Evolutionary conservation across 2,888 invertebrate species (phyloP).

Genomic region (Drosophila bunnanda): DNA sequence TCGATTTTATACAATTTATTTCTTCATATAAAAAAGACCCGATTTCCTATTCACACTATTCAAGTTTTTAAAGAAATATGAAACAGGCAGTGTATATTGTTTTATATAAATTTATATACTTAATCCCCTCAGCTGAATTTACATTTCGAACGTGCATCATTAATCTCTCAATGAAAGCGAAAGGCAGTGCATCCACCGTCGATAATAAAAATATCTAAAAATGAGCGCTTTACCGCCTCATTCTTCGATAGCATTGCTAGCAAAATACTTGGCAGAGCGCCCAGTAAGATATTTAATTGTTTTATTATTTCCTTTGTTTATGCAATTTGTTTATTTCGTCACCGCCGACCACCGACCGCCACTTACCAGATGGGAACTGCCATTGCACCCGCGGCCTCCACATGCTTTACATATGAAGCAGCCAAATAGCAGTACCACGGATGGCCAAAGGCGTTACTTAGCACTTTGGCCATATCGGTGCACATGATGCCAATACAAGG

Average conservation of each 20-base stretch:
- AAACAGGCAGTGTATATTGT: neutral
- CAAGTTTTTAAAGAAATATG: neutral
- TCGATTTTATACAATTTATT: fast-evolving
- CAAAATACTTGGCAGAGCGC: constrained; percentile 13
- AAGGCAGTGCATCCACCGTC: neutral
- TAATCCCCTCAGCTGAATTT: neutral
- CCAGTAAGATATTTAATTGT: constrained; percentile 21
- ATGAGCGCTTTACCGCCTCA: constrained; percentile 11
- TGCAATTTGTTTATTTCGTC: constrained; percentile 14
- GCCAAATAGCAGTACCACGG: constrained; percentile 90
- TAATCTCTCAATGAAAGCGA: constrained; percentile 2
- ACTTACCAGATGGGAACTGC: constrained; percentile 92
- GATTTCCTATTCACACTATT: neutral
- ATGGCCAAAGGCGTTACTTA: constrained; percentile 86
- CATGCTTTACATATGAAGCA: constrained; percentile 93
- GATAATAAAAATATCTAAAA: constrained; percentile 1
- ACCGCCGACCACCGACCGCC: neutral
- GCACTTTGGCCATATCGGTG: constrained; percentile 87
- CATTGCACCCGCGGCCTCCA: constrained; percentile 93
- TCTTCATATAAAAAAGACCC: no score
- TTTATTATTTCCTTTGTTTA: neutral
- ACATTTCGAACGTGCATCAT: constrained; percentile 3
- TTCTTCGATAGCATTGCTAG: constrained; percentile 11
- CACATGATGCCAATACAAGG: constrained; percentile 88
- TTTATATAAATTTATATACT: no score